Evolutionary conservation across 2,888 invertebrate genomes (phyloP), one percentile per base, ranked within the genome.

Genomic region (Drosophila kuntzei): DNA sequence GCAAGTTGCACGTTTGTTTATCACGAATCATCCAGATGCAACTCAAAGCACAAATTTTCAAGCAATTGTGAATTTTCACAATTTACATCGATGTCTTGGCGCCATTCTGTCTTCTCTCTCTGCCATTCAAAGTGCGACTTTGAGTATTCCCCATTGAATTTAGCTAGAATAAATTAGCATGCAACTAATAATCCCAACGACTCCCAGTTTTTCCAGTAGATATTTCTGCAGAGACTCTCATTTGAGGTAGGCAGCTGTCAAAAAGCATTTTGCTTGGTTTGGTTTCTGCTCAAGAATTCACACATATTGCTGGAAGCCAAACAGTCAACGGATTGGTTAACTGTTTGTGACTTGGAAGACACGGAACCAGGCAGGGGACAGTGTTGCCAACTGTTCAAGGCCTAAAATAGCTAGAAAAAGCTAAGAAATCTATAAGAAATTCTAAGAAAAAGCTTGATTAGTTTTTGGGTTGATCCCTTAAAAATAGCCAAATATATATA

Each of bases 191-290:
- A 71, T 64, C 41, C 29, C 46, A 25, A 37, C 34, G 54, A 49
- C 37, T 53, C 27, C 43, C 49, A 37, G 50, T 32, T 6, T 36
- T 53, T 29, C 27, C 46, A 55, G n/a, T n/a, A 5, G 22, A 43
- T 8, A 25, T 43, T n/a, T 43, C 6, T 6, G 12, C 22, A 39
- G 25, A 16, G 37, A 0, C 32, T 50, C 36, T 18, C 32, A 43
- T 65, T 39, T 49, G 53, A n/a, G n/a, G 67, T 77, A 81, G 80
- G 79, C 82, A 86, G 80, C 83, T 83, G 83, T 83, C 88, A 83
- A 86, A 88, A 83, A 58, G n/a, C 65, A 62, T 70, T 86, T 77
- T 66, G 70, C 54, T 77, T 49, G 44, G 57, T 60, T 32, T 49
- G 44, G 57, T 60, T 32, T 34, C 27, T 46, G 61, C 39, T 74